Base-by-base conservation (phyloP, 2,113 vertebrate species). In the Pomatostomus ruficeps region DNA sequence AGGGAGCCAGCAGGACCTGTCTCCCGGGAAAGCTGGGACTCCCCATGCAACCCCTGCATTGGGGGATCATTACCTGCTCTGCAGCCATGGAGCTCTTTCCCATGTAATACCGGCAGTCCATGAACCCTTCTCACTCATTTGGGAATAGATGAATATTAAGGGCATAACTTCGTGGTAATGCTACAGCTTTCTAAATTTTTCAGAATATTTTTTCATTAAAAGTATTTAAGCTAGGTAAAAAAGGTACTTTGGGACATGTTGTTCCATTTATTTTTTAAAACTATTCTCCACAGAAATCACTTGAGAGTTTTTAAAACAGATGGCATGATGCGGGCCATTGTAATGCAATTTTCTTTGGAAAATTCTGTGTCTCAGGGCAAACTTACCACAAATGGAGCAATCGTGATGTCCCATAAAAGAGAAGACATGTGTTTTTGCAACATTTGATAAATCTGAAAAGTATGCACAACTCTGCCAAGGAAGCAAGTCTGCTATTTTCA, bases 331-430 rank as follows among this genome's bases (percentile, higher is more conserved):
- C 71, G 68, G 65, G 24, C 91, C 86, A 95, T 93, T 94, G 91
- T 97, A 92, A 92, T 90, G 76, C 72, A 91, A 48, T 94, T 95
- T 94, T 93, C 68, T 86, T 92, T 94, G 88, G 85, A 95, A 94
- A 96, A 92, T 81, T 58, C 65, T 93, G n/a, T 96, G 75, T 96
- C 94, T 88, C 65, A 77, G 89, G 91, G 92, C 94, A 89, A 48
- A 72, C 86, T 91, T 88, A 91, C 92, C 85, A 86, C 88, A 90
- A 96, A 96, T 95, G 90, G 85, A 90, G 75, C 75, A 95, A 95
- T 94, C 2, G 1, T 85, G 82, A 58, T 95, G 85, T 93, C 73
- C 75, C 57, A 36, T 94, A 84, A 67, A 93, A 88, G 54, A 89
- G 49, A 66, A 92, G 38, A 61, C 16, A 33, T 66, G 81, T 87